phyloP scores from a whole-genome alignment of 2,888 invertebrate species.

The Cephus sareptanus region DNA sequence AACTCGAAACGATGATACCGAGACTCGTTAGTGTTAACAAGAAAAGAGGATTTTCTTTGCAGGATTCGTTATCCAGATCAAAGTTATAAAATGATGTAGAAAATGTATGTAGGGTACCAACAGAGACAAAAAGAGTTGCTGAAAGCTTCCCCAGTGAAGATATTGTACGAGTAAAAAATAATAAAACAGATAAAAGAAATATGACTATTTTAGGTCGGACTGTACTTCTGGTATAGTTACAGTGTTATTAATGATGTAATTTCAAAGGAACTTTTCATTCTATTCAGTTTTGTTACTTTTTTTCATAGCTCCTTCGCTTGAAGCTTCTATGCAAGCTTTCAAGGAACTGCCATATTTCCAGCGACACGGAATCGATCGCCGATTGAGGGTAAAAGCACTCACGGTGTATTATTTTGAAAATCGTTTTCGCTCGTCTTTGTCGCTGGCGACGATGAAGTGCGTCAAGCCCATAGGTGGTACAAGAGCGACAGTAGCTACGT shows the following conservation, averaged over 20 bases:
- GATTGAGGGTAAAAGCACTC: background rate
- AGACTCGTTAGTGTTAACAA: background rate
- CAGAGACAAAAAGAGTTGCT: too few species aligned
- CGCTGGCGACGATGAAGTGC: conserved; percentile 9
- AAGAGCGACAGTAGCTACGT: background rate
- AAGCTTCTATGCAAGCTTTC: background rate
- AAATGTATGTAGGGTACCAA: too few species aligned
- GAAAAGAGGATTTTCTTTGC: background rate
- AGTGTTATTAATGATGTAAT: background rate
- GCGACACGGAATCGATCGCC: background rate
- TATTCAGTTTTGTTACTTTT: background rate
- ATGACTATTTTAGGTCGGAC: background rate
- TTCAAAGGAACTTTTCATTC: background rate
- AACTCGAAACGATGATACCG: too few species aligned
- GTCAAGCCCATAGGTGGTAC: background rate
- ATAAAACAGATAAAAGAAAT: background rate
- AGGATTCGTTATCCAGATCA: background rate
- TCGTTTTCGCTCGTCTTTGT: conserved; percentile 8
- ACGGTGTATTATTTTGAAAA: conserved; percentile 7
- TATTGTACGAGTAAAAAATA: background rate
- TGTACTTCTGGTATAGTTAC: background rate
- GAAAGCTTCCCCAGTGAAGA: too few species aligned
- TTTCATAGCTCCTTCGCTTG: background rate
- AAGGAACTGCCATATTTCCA: background rate
- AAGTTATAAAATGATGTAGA: background rate